Conservation (phyloP, 1,140 invertebrate genomes). For the Caenorhabditis briggsae region DNA sequence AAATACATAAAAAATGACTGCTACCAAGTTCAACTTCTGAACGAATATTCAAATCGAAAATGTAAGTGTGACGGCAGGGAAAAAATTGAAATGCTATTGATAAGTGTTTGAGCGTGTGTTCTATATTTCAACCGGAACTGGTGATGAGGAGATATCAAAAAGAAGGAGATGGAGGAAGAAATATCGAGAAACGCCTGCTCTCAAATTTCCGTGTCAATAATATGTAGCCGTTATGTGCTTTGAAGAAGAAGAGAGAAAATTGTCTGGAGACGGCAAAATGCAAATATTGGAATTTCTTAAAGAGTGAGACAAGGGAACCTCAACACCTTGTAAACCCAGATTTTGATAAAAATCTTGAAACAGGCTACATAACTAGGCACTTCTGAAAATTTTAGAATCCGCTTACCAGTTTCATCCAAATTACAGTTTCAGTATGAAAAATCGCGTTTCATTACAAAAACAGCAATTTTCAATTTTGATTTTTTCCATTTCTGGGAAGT, state of each 20-base stretch:
- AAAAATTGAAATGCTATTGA: not conserved
- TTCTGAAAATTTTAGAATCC: no score
- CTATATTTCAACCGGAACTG: constrained; percentile 1
- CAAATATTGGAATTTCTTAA: not conserved
- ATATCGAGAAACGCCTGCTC: not conserved
- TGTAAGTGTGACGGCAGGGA: not conserved
- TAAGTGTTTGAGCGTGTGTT: constrained; percentile 17
- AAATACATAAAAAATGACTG: no score
- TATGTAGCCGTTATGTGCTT: constrained; percentile 18
- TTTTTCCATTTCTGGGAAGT: no score
- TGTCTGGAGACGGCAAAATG: not conserved
- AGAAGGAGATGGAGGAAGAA: not conserved
- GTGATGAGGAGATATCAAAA: not conserved
- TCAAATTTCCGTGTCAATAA: constrained; percentile 54
- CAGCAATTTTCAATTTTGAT: no score
- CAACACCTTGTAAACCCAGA: no score
- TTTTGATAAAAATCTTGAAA: no score
- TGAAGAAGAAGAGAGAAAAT: not conserved
- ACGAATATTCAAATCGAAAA: not conserved
- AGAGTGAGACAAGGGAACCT: no score
- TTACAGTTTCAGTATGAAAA: no score
- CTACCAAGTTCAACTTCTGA: no score
- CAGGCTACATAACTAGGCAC: no score
- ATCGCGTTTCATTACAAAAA: no score
- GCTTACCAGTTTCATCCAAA: no score